A percentile compares a stretch with the other conserved stretches of the same genome.
Evolutionary conservation across 2,888 invertebrate genomes (phyloP).

Genomic region (Eupeodes latifasciatus): DNA sequence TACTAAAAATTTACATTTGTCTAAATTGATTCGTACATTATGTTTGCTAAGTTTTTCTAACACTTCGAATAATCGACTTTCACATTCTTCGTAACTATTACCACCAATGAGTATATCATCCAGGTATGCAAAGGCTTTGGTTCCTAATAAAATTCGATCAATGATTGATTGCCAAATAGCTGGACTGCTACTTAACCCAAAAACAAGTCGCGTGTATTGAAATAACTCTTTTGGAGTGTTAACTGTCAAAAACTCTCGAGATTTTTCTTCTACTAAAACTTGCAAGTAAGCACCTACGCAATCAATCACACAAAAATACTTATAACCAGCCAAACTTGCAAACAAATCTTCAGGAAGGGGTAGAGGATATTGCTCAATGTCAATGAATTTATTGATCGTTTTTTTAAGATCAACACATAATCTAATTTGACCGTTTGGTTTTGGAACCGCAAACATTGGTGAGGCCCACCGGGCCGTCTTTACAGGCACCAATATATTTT

Average conservation of each 20-base stretch:
- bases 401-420: constrained; percentile 56
- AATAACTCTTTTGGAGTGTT: constrained; percentile 18
- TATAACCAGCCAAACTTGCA: neutral
- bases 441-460: constrained; percentile 67
- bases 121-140: constrained; percentile 9
- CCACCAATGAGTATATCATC: constrained; percentile 57
- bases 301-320: constrained; percentile 4
- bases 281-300: too few species aligned
- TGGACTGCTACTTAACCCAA: constrained; percentile 18
- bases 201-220: constrained; percentile 25
- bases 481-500: constrained; percentile 58
- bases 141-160: constrained; percentile 19
- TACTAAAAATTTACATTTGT: constrained; percentile 60
- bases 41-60: neutral
- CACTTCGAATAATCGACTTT: too few species aligned
- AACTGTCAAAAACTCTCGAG: constrained; percentile 20
- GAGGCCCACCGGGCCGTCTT: constrained; percentile 61
- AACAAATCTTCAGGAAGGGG: neutral
- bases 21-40: constrained; percentile 50
- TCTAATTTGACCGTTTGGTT: constrained; percentile 50
- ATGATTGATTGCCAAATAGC: constrained; percentile 37
- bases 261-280: neutral
- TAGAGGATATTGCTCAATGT: constrained; percentile 1
- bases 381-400: constrained; percentile 49
- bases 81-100: constrained; percentile 36